A percentile compares a stretch with the other conserved stretches of the same genome.
phyloP scores from a whole-genome alignment of 2,113 vertebrate genomes.

The Engystomops pustulosus region DNA sequence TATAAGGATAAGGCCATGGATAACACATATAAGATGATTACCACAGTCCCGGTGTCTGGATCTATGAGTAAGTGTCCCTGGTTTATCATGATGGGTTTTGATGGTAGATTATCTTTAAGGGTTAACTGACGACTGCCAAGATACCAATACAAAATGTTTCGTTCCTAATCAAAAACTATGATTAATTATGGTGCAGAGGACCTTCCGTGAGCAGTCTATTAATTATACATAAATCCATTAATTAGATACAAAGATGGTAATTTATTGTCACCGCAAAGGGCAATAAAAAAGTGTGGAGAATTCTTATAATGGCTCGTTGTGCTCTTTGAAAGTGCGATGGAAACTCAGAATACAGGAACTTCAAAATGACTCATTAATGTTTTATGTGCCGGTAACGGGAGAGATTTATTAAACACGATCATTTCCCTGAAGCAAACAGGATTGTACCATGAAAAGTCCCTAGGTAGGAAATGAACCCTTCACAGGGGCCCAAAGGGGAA shows the following conservation, averaged over 20 bases:
- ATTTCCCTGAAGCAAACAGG: not conserved
- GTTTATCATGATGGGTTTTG: no score
- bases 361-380: slow-evolving; percentile 47
- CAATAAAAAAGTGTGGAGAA: slow-evolving; percentile 18
- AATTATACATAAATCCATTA: slow-evolving; percentile 52
- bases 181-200: slow-evolving; percentile 34
- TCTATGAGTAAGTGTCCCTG: no score
- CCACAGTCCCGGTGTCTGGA: no score
- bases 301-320: slow-evolving; percentile 33
- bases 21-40: no score
- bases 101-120: not conserved
- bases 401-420: slow-evolving; percentile 37
- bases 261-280: slow-evolving; percentile 45
- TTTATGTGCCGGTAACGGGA: slow-evolving; percentile 24
- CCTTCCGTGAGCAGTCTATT: slow-evolving; percentile 37
- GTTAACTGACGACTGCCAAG: not conserved
- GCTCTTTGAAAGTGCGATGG: slow-evolving; percentile 24
- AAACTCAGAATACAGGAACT: slow-evolving; percentile 31
- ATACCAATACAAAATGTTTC: slow-evolving; percentile 13
- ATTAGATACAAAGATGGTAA: slow-evolving; percentile 51
- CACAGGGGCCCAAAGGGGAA: not conserved
- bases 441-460: not conserved
- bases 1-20: no score
- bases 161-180: slow-evolving; percentile 27
- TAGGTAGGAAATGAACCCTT: not conserved